These are phyloP conservation scores for Neoseiulus cucumeris DNA, from an alignment of 1,140 invertebrate genomes.

Conservation along the genomic window DNA sequence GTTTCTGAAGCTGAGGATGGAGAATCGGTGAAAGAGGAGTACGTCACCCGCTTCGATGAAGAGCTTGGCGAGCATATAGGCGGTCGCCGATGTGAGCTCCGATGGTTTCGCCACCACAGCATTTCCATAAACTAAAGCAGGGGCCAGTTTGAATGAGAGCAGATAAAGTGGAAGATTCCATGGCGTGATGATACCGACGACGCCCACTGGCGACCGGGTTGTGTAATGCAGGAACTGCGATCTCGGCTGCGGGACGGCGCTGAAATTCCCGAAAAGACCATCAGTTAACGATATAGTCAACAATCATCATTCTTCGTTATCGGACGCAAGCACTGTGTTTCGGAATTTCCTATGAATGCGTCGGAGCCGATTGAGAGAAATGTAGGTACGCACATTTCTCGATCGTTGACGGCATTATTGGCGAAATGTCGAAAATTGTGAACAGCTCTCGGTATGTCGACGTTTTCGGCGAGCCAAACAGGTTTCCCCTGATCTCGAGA, in stretches of 20 bases:
- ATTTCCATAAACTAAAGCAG: slow-evolving; percentile 37
- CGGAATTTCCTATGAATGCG: too few relatives aligned
- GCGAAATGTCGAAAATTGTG: slow-evolving; percentile 39
- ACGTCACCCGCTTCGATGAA: slow-evolving; percentile 32
- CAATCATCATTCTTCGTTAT: too few relatives aligned
- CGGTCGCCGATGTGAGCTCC: slow-evolving; percentile 39
- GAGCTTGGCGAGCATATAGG: slow-evolving; percentile 33
- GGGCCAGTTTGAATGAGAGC: slow-evolving; percentile 37
- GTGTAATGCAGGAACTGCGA: slow-evolving; percentile 34
- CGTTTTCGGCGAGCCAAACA: slow-evolving; percentile 30
- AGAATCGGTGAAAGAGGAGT: too few relatives aligned
- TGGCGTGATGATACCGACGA: slow-evolving; percentile 37
- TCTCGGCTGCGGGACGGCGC: slow-evolving; percentile 27
- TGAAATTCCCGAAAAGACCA: slow-evolving; percentile 9
- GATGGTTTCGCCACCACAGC: slow-evolving; percentile 40
- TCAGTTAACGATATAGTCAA: too few relatives aligned
- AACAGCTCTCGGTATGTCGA: slow-evolving; percentile 38
- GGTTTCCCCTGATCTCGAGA: slow-evolving; percentile 40
- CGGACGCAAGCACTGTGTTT: too few relatives aligned
- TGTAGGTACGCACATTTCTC: slow-evolving; percentile 25
- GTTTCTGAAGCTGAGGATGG: too few relatives aligned
- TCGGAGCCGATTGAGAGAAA: too few relatives aligned
- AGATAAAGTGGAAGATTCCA: slow-evolving; percentile 42
- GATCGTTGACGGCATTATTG: slow-evolving; percentile 28
- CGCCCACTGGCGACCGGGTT: slow-evolving; percentile 32